Percentiles rank a stretch among this genome's conserved stretches.
Conservation (phyloP, 2,888 invertebrate genomes). For the Ramazzottius varieornatus region DNA sequence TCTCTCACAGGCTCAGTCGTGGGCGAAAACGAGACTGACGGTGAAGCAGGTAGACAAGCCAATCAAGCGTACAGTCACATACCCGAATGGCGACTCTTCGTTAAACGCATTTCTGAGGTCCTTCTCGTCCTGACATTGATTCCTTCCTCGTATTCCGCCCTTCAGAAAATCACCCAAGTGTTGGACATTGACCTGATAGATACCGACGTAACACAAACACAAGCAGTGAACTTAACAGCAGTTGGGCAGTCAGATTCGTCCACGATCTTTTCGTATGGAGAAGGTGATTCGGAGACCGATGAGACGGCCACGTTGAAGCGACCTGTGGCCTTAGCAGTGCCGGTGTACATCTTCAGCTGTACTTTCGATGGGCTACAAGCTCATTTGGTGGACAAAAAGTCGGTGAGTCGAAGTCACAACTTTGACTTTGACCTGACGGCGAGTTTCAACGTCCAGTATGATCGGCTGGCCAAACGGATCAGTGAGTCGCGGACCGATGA, state of each 20-base stretch:
- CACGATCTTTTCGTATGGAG: neutral
- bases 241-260: too few relatives aligned
- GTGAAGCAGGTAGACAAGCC: too few relatives aligned
- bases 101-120: slow-evolving; percentile 34
- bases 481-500: neutral
- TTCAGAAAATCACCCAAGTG: slow-evolving; percentile 14
- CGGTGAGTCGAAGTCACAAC: neutral
- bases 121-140: slow-evolving; percentile 38
- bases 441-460: neutral
- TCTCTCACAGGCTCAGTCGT: too few relatives aligned
- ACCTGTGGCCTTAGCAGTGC: neutral
- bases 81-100: slow-evolving; percentile 37
- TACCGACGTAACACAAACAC: too few relatives aligned
- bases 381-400: neutral
- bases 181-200: neutral
- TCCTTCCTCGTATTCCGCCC: slow-evolving; percentile 32
- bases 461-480: neutral
- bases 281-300: neutral
- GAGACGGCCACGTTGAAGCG: neutral
- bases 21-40: too few relatives aligned
- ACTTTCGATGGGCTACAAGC: neutral
- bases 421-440: neutral
- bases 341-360: neutral
- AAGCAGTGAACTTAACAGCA: too few relatives aligned
- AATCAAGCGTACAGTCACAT: too few relatives aligned